Evolutionary conservation across 2,797 vertebrate species (phyloP), one percentile per base, ranked within the genome.

Genomic region (Vespertilio murinus): DNA sequence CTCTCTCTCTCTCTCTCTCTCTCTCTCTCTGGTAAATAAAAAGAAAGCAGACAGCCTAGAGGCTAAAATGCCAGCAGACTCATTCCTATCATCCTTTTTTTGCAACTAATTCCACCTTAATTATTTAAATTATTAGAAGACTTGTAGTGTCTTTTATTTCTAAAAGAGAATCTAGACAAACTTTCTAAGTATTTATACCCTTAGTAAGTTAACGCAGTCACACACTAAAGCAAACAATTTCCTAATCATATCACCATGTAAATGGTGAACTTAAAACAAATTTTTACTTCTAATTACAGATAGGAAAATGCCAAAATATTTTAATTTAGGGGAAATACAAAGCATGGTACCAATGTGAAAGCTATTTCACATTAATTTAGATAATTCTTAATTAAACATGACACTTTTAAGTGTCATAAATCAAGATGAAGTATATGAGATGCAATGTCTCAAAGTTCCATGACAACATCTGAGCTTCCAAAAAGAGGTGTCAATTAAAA

Each of bases 321-420:
- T 94, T 81, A 56, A 90, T 80, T 81, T 81, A 83, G 67, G 30
- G 25, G 88, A 93, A 93, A 54, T 18, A 77, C 11, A 85, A 91
- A 89, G 79, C 14, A 75, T 12, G 78, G 20, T 61, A 73, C 87
- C n/a, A 69, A 75, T 16, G 12, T 45, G 42, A 73, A 94, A 94
- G 65, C 40, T 65, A 59, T 64, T 92, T 59, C 59, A 82, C 8
- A 13, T 74, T 69, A n/a, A 2, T 71, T 47, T 78, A 89, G 40
- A 64, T 75, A 35, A 42, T 83, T 54, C 35, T 91, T 67, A 93
- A 94, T 65, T 80, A 83, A 90, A 85, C 9, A 35, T 67, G 28
- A 79, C 70, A 92, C 20, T 38, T 89, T 38, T 69, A 82, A 47
- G 49, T 52, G n/a, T 84, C 67, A 85, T 61, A 96, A 94, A 82